phyloP scores from a whole-genome alignment of 1,140 invertebrate genomes.

The Phenacoccus solenopsis region DNA sequence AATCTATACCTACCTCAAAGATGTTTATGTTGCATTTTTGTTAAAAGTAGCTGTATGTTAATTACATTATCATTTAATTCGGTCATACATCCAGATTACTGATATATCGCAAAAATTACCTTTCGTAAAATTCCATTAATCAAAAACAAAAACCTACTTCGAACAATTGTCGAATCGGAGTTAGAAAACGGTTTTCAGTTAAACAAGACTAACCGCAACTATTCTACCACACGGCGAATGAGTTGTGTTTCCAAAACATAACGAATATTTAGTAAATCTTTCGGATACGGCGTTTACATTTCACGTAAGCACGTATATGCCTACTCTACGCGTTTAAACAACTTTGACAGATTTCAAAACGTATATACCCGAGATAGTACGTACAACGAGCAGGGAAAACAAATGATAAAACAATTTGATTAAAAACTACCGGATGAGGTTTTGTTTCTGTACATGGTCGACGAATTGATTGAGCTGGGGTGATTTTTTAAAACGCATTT shows the following conservation, averaged over 20 bases:
- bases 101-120: too few species aligned
- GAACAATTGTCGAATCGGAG: too few species aligned
- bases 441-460: background rate
- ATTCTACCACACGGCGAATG: background rate
- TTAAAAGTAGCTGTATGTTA: too few species aligned
- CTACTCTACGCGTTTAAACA: background rate
- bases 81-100: too few species aligned
- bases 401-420: slow-evolving; percentile 3
- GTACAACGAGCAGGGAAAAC: background rate
- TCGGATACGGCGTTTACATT: background rate
- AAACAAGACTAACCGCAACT: background rate
- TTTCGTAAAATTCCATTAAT: background rate
- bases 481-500: background rate
- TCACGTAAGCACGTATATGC: background rate
- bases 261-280: background rate
- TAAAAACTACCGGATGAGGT: background rate
- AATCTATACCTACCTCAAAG: too few species aligned
- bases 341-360: background rate
- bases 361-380: background rate
- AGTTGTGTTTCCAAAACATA: background rate
- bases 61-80: too few species aligned
- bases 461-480: background rate
- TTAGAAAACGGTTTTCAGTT: too few species aligned
- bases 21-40: too few species aligned
- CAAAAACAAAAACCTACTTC: background rate